phyloP scores from a whole-genome alignment of 2,797 vertebrate genomes.

The Trachops cirrhosus region DNA sequence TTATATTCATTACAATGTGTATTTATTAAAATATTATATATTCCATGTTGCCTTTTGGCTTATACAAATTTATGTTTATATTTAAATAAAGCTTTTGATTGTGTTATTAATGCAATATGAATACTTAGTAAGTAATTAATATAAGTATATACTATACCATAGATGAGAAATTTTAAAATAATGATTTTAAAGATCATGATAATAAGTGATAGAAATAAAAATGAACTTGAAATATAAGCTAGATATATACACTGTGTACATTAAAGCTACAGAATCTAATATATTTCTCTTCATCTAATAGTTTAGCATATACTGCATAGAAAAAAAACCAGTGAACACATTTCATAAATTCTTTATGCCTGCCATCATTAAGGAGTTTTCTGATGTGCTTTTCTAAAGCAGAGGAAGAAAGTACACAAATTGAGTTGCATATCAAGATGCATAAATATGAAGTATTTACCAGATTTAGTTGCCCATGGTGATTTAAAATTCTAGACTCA shows the following conservation, averaged over 20 bases:
- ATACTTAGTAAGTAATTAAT: background rate
- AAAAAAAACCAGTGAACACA: background rate
- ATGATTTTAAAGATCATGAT: background rate
- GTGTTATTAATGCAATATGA: background rate
- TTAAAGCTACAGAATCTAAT: background rate
- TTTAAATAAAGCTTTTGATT: background rate
- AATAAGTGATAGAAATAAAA: background rate
- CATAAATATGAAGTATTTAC: background rate
- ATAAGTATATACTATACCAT: background rate
- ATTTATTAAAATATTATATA: background rate
- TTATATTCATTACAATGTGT: background rate
- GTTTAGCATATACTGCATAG: background rate
- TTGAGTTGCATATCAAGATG: background rate
- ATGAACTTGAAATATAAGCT: background rate
- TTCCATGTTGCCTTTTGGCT: background rate
- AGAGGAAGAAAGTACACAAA: background rate
- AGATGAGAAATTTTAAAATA: background rate
- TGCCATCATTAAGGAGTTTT: background rate
- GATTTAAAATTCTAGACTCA: conserved; percentile 4
- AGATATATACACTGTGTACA: background rate
- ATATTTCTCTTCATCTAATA: background rate
- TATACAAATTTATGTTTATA: background rate
- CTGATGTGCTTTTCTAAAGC: background rate
- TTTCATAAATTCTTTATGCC: background rate
- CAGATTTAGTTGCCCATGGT: background rate